Percentiles rank a stretch among this genome's conserved stretches.
phyloP scores from a whole-genome alignment of 2,797 vertebrate species.

The Acrossocheilus wenchowensis region DNA sequence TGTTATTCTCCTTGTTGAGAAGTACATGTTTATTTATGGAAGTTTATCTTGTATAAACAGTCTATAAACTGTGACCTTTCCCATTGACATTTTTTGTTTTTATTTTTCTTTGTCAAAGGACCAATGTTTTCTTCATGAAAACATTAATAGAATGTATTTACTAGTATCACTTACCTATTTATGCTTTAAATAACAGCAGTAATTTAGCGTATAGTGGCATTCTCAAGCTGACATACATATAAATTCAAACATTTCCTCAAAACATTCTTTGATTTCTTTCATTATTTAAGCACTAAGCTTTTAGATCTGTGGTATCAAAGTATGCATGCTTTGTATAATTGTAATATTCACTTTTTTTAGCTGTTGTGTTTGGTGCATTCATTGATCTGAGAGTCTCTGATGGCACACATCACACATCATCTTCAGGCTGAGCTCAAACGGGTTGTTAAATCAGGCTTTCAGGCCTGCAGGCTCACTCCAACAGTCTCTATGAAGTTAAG shows the following conservation, averaged over 20 bases:
- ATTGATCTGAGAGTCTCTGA: slow-evolving; percentile 41
- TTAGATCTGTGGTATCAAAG: slow-evolving; percentile 37
- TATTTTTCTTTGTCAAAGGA: not conserved
- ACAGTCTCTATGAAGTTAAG: slow-evolving; percentile 43
- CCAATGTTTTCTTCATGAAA: not conserved
- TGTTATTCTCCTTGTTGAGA: not conserved
- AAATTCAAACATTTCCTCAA: slow-evolving; percentile 6
- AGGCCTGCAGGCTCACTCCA: slow-evolving; percentile 26
- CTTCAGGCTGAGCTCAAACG: slow-evolving; percentile 24
- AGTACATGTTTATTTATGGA: not conserved
- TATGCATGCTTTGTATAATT: slow-evolving; percentile 35
- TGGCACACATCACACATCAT: slow-evolving; percentile 35
- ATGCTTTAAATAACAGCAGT: not conserved
- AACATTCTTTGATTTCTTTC: not conserved
- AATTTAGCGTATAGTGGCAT: not conserved
- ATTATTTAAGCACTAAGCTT: slow-evolving; percentile 16
- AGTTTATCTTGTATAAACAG: not conserved
- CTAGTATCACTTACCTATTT: not conserved
- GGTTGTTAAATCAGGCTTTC: slow-evolving; percentile 45
- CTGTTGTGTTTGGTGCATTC: slow-evolving; percentile 43
- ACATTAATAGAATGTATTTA: not conserved
- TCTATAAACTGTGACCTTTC: not conserved
- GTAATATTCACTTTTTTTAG: slow-evolving; percentile 36
- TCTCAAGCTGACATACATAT: not conserved
- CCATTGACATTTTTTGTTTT: not conserved